phyloP scores from a whole-genome alignment of 2,888 invertebrate genomes.

The Augiades crinisus region DNA sequence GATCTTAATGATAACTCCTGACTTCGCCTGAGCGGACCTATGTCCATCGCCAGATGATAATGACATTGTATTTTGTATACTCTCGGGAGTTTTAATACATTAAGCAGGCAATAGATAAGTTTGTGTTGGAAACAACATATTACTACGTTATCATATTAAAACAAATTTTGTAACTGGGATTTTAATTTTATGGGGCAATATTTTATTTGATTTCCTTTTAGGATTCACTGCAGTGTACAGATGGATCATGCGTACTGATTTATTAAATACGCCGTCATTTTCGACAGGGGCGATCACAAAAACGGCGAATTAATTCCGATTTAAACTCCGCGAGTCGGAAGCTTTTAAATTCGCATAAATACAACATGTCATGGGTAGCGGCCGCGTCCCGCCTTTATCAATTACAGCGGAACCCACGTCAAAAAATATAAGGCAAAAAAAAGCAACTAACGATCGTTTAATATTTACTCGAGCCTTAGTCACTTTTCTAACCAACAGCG shows the following conservation, averaged over 20 bases:
- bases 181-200: too few relatives aligned
- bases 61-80: too few relatives aligned
- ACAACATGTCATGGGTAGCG: slow-evolving; percentile 67
- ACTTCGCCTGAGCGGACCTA: too few relatives aligned
- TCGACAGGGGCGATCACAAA: slow-evolving; percentile 53
- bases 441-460: slow-evolving; percentile 49
- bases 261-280: slow-evolving; percentile 40
- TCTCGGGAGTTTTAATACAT: too few relatives aligned
- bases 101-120: too few relatives aligned
- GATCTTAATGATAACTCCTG: too few relatives aligned
- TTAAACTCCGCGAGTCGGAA: slow-evolving; percentile 63
- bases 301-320: slow-evolving; percentile 67
- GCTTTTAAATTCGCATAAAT: slow-evolving; percentile 78
- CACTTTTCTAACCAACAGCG: slow-evolving; percentile 15
- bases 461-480: slow-evolving; percentile 47
- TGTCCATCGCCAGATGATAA: too few relatives aligned
- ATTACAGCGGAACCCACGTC: slow-evolving; percentile 62
- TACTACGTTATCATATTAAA: too few relatives aligned
- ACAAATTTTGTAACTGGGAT: too few relatives aligned
- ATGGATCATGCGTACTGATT: slow-evolving; percentile 18
- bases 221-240: background rate
- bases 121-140: too few relatives aligned
- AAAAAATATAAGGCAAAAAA: slow-evolving; percentile 54
- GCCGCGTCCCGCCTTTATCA: slow-evolving; percentile 68
- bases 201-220: too few relatives aligned